Base-by-base conservation (phyloP, 2,797 vertebrate genomes). In the Pampus argenteus region DNA sequence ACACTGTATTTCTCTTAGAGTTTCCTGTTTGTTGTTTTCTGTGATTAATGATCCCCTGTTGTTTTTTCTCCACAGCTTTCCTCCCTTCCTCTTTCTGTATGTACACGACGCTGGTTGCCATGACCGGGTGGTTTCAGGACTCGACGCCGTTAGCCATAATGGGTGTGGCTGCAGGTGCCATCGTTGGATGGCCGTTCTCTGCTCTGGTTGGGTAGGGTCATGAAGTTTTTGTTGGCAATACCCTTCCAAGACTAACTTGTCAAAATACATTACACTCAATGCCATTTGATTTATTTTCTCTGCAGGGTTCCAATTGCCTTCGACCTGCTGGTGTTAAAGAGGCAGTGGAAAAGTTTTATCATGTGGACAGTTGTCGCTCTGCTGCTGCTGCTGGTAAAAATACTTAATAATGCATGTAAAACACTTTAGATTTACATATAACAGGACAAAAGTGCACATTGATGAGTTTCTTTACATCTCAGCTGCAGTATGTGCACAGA, bases 101-200 rank as follows among this genome's bases (percentile, higher is more conserved):
- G 98, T 99, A 98, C 36, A 96, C 96, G 7, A 98, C 97, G 0
- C 57, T 98, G 87, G 81, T 99, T 26, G 97, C 98, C 60, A 96
- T 99, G 96, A 98, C 98, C 0, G 98, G 98, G 58, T 99, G 98
- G 98, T 99, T 97, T 74, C 97, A 97, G 94, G 97, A 98, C 81
- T 96, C 91, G 6, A 92, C 94, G 15, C 94, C 95, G 0, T 81
- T 99, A 71, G 98, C 98, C 1, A 90, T 99, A 54, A 78, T 96
- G 60, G 98, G 96, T 0, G 94, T 97, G 78, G 98, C 97, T 0
- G 96, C 96, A 0, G 97, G 98, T 25, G 95, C 95, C 52, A 94
- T 99, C 17, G 78, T 98, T 23, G 98, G 96, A 74, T 99, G 98
- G 98, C 98, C 98, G 0, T 99, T 99, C 89, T 98, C 97, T 40